These are phyloP conservation scores for Miichthys miiuy DNA, from an alignment of 2,797 vertebrate genomes.

Conservation along the genomic window DNA sequence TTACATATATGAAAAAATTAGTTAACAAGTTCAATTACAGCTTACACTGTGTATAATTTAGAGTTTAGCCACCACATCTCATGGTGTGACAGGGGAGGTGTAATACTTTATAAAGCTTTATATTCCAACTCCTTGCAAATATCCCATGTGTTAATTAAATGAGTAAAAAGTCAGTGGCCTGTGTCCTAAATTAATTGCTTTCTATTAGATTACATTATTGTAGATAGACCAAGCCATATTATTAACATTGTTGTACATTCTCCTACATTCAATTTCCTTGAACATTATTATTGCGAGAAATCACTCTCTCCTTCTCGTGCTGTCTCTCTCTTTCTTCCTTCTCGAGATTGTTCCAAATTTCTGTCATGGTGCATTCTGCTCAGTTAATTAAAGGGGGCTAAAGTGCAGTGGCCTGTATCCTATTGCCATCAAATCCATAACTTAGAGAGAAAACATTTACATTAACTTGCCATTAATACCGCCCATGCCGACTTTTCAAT, in stretches of 20 bases:
- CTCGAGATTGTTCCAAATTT: constrained; percentile 82
- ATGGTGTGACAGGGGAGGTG: constrained; percentile 77
- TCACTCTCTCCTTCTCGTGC: constrained; percentile 65
- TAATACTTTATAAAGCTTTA: constrained; percentile 80
- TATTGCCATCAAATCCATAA: constrained; percentile 87
- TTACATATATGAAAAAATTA: constrained; percentile 15
- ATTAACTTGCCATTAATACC: constrained; percentile 85
- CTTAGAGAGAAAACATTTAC: constrained; percentile 85
- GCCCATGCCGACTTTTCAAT: constrained; percentile 80
- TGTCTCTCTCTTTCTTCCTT: constrained; percentile 67
- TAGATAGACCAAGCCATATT: constrained; percentile 84
- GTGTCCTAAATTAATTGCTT: constrained; percentile 92
- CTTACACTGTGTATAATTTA: constrained; percentile 62
- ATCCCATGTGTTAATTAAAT: constrained; percentile 87
- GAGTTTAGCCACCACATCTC: constrained; percentile 69
- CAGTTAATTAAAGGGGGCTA: constrained; percentile 88
- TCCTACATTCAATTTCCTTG: constrained; percentile 89
- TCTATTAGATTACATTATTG: constrained; percentile 88
- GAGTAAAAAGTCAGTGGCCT: constrained; percentile 88
- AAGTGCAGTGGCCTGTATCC: constrained; percentile 88
- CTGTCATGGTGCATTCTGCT: constrained; percentile 84
- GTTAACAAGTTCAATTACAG: constrained; percentile 59
- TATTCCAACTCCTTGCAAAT: constrained; percentile 81
- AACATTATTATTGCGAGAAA: constrained; percentile 85
- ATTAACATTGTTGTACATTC: constrained; percentile 90